A percentile compares a stretch with the other conserved stretches of the same genome.
These are phyloP conservation scores for Chauna torquata DNA, from an alignment of 2,113 vertebrate species.

Conservation along the genomic window DNA sequence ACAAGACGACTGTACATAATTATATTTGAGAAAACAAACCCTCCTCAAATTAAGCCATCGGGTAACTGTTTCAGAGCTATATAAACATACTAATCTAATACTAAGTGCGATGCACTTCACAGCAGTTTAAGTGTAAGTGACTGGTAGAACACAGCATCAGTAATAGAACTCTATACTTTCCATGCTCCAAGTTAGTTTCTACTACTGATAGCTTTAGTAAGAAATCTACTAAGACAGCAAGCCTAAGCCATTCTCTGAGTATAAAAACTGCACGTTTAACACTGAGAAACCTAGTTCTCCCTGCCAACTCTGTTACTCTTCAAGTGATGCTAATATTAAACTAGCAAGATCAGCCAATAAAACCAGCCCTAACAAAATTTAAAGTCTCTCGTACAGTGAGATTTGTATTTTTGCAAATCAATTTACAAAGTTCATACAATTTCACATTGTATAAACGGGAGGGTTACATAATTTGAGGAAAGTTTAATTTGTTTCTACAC, in stretches of 20 bases:
- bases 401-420: background rate
- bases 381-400: background rate
- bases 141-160: background rate
- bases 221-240: background rate
- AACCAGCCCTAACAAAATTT: background rate
- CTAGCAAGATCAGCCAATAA: background rate
- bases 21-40: background rate
- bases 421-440: background rate
- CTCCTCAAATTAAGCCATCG: background rate
- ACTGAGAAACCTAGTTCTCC: background rate
- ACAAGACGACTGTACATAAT: background rate
- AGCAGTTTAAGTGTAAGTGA: background rate
- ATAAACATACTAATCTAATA: background rate
- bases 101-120: background rate
- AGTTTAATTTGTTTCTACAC: accelerated
- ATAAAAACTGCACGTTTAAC: background rate
- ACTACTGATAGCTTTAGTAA: background rate
- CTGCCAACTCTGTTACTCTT: background rate
- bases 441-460: background rate
- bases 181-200: background rate
- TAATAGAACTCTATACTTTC: background rate
- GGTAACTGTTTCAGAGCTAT: background rate
- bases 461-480: accelerated
- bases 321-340: background rate
- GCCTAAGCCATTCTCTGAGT: background rate